Evolutionary conservation across 1,140 invertebrate species (phyloP), one percentile per base, ranked within the genome.

Genomic region (Aphaenogaster floridana): DNA sequence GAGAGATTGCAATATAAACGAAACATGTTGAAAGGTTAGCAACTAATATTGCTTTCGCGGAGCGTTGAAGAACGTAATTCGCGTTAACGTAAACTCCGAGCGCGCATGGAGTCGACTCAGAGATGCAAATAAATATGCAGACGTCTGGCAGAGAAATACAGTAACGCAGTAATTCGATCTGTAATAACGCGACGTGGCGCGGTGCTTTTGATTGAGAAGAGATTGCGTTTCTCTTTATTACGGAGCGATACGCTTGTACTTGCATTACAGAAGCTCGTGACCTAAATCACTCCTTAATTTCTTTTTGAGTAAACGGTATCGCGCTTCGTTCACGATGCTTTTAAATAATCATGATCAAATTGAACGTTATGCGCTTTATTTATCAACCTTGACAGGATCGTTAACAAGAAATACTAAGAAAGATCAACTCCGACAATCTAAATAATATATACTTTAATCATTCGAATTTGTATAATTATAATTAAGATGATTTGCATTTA

Each of bases 101-200:
- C 28, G n/a, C 54, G 80, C 80, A 11, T 48, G 42, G 13, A 39
- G 52, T 61, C 54, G 42, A 52, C 50, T 83, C 80, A 34, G 52
- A 76, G 42, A 84, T 28, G 69, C 42, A 63, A 84, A 84, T 61
- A 76, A 84, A 84, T 61, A 76, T 50, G 34, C 36, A 39, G 6
- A 83, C 52, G 0, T 72, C 11, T 72, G 15, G 7, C 45, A n/a
- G 21, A 61, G 68, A 21, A 61, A 36, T 50, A 57, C 76, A 39
- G 15, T 71, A 71, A 59, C 39, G 4, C 28, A 7, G 45, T 76
- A 61, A 83, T 74, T 36, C n/a, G 54, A 50, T 28, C 54, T 11
- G 69, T 50, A 84, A 83, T 61, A 83, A 83, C 52, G 7, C 36
- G 28, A 15, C 6, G 50, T 28, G 39, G 11, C 42, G 34, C 15